Evolutionary conservation across 64 coral and sea anemone species (phyloP).

Genomic region (Acropora tenuis): DNA sequence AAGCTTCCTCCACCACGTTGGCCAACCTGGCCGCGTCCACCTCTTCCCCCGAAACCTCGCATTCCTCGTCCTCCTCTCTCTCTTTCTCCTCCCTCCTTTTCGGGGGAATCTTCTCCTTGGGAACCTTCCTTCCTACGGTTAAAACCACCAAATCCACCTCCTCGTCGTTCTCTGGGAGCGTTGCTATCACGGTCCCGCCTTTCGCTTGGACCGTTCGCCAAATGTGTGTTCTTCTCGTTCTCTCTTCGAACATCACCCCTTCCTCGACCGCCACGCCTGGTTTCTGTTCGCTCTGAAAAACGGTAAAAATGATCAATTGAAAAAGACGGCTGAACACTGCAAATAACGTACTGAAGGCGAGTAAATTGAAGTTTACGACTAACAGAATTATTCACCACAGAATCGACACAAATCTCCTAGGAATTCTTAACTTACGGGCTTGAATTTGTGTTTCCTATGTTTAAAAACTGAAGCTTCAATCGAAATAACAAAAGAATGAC

Average conservation of each 20-base stretch:
- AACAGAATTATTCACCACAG: neutral
- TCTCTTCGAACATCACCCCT: slow-evolving; percentile 58
- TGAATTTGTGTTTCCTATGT: neutral
- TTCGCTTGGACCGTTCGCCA: slow-evolving; percentile 60
- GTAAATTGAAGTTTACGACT: neutral
- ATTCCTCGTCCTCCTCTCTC: slow-evolving; percentile 73
- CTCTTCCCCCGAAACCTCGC: slow-evolving; percentile 53
- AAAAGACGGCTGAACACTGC: neutral
- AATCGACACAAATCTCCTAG: slow-evolving; percentile 9
- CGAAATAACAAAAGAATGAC: neutral
- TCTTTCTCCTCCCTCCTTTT: slow-evolving; percentile 74
- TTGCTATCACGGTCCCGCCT: slow-evolving; percentile 52
- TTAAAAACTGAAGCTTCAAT: neutral
- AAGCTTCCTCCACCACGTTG: slow-evolving; percentile 17
- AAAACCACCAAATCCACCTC: slow-evolving; percentile 55
- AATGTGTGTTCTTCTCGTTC: slow-evolving; percentile 71
- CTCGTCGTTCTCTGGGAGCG: slow-evolving; percentile 34
- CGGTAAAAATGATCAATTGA: neutral
- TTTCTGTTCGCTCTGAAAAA: slow-evolving; percentile 34
- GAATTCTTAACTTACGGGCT: neutral
- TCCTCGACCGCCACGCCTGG: slow-evolving; percentile 37
- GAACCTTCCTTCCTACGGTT: slow-evolving; percentile 61
- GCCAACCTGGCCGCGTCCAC: slow-evolving; percentile 76
- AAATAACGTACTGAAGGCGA: neutral
- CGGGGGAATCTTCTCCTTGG: slow-evolving; percentile 74